Evolutionary conservation across 2,888 invertebrate genomes (phyloP).

Genomic region (Hirtodrosophila trivittata): DNA sequence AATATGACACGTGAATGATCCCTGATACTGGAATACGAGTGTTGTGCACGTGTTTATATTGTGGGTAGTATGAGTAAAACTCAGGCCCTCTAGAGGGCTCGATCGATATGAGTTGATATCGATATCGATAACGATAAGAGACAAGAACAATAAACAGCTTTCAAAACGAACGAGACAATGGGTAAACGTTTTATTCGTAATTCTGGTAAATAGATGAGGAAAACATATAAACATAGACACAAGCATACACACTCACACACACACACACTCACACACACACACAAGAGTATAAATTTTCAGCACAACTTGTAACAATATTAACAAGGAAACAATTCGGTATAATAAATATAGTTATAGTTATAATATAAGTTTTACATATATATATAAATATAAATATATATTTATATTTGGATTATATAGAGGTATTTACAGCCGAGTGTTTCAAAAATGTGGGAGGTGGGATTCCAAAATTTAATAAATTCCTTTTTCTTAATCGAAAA

Average conservation of each 20-base stretch:
- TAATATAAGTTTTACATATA: constrained; percentile 44
- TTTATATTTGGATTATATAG: constrained; percentile 1
- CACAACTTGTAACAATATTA: constrained; percentile 61
- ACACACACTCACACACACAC: constrained; percentile 19
- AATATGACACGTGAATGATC: constrained; percentile 26
- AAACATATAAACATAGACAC: constrained; percentile 17
- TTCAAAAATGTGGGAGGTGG: constrained; percentile 50
- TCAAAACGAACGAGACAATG: constrained; percentile 58
- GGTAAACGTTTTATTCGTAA: constrained; percentile 49
- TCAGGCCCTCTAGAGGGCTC: neutral
- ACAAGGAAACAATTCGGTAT: constrained; percentile 52
- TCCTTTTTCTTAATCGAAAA: no score
- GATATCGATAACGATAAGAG: constrained; percentile 19
- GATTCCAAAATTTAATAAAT: no score
- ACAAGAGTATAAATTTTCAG: constrained; percentile 44
- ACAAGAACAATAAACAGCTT: constrained; percentile 55
- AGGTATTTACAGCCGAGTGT: constrained; percentile 56
- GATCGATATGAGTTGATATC: constrained; percentile 1
- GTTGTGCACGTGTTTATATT: neutral
- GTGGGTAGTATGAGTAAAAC: constrained; percentile 2
- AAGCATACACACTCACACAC: neutral
- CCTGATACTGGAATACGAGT: constrained; percentile 7
- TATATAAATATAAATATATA: constrained; percentile 29
- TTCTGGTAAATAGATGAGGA: constrained; percentile 33
- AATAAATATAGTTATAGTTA: constrained; percentile 37